Base-by-base conservation (phyloP, 2,797 vertebrate species). In the Phrynocephalus forsythii region DNA sequence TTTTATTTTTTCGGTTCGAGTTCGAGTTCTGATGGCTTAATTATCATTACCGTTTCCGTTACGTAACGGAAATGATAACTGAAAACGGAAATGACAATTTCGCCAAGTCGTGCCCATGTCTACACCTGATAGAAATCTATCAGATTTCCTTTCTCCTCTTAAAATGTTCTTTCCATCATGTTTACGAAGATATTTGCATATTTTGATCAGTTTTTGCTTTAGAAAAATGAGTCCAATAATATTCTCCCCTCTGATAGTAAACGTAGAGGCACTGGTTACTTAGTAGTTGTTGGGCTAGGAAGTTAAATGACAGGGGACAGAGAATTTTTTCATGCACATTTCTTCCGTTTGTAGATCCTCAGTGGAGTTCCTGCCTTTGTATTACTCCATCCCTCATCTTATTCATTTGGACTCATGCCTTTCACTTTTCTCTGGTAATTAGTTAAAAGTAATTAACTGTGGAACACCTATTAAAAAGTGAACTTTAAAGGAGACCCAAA, bases 401-500 rank as follows among this genome's bases (percentile, higher is more conserved):
- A 11, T 20, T 90, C 22, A 89, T 83, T 16, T 56, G 0, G 15
- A 80, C 78, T 0, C 0, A 81, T 0, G 2, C 38, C 44, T 75
- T 72, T 83, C 56, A 38, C 6, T 82, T 69, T 48, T 71, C 50
- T 15, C 28, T 5, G 6, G 8, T 16, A 60, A 50, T 73, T 81
- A 79, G 76, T 72, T 84, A 75, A 86, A 90, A 52, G 5, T 78
- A 91, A 87, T 88, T 91, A 87, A 85, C 7, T 50, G 60, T 80
- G 86, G 33, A 86, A 88, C 86, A 78, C 0, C 48, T n/a, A 68
- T 38, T 87, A 88, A 78, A 50, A 82, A 90, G 71, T 80, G 1
- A 91, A 84, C 73, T 86, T 91, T 76, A 89, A 87, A 79, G 48
- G 84, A 76, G 10, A 68, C 33, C 63, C 85, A 69, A 81, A 90